Percentiles rank a stretch among this genome's conserved stretches.
Conservation (phyloP, 2,113 vertebrate genomes). For the Cheirogaleus medius region DNA sequence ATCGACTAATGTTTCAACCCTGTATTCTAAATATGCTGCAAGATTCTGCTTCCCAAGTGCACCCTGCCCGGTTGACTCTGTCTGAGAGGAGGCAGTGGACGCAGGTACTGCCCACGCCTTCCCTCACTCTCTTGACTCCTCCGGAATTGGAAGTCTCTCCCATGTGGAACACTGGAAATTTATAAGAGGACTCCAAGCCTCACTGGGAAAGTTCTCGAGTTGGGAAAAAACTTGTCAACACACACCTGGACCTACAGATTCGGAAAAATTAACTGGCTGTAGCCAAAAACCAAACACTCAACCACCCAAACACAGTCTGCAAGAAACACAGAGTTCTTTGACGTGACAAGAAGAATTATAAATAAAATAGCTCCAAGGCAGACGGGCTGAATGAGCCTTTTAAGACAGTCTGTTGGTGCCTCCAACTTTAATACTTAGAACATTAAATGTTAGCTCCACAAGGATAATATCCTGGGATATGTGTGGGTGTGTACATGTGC, state of each 20-base stretch:
- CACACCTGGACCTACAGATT: constrained; percentile 69
- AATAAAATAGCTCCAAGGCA: constrained; percentile 71
- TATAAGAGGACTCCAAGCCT: constrained; percentile 1
- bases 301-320: constrained; percentile 45
- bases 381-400: constrained; percentile 67
- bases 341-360: constrained; percentile 71
- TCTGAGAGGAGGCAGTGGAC: background rate
- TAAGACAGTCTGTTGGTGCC: constrained; percentile 54
- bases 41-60: background rate
- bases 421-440: constrained; percentile 46
- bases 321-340: constrained; percentile 76
- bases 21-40: background rate
- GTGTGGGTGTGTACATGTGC: background rate
- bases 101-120: fast-evolving
- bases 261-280: constrained; percentile 66
- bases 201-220: background rate
- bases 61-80: background rate
- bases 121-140: background rate
- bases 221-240: constrained; percentile 7
- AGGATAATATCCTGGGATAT: background rate
- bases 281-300: constrained; percentile 61
- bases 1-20: background rate
- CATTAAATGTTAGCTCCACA: background rate
- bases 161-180: background rate
- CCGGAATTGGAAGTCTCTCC: background rate